Base-by-base conservation (phyloP, 1,140 invertebrate genomes). In the Microplitis mediator region DNA sequence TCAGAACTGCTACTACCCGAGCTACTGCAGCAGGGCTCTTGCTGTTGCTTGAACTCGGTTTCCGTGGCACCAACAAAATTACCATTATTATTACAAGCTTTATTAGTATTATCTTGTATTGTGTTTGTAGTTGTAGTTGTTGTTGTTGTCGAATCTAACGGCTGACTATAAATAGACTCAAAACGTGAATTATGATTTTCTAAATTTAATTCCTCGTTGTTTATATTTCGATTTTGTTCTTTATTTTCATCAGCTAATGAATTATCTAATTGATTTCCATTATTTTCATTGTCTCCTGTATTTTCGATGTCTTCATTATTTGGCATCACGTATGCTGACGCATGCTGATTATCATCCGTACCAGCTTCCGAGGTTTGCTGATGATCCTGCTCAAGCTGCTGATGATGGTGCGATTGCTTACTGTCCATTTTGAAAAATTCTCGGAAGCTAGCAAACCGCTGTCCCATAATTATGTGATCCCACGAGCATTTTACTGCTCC, bases 391-490 rank as follows among this genome's bases (percentile, higher is more conserved):
- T 69, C 39, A 3, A 60, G 69, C 9, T 80, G 78, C 32, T 77
- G 76, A 16, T 76, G 39, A 69, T 73, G 23, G 80, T 78, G 69
- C 72, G 69, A 71, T 78, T 80, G 80, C 62, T 86, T 81, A 65
- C 79, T 74, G 71, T 85, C 85, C 85, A 87, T 87, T 82, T 76
- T 86, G 78, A 87, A 85, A 64, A 85, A 83, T 75, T 84, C 82
- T 74, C 79, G 84, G 81, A 87, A 85, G 86, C 86, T 87, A 87
- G 86, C 86, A 82, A 87, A 85, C 73, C 78, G 85, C 85, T 87
- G 86, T 85, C 86, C 85, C 86, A 87, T 87, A 77, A 81, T 86
- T 84, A 76, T 77, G 71, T 75, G 70, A 75, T 75, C 63, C 63
- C 78, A 81, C 77, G 84, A 76, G 76, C 85, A 87, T 87, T 78